Evolutionary conservation across 2,888 invertebrate species (phyloP).

Genomic region (Tetropium fuscum): DNA sequence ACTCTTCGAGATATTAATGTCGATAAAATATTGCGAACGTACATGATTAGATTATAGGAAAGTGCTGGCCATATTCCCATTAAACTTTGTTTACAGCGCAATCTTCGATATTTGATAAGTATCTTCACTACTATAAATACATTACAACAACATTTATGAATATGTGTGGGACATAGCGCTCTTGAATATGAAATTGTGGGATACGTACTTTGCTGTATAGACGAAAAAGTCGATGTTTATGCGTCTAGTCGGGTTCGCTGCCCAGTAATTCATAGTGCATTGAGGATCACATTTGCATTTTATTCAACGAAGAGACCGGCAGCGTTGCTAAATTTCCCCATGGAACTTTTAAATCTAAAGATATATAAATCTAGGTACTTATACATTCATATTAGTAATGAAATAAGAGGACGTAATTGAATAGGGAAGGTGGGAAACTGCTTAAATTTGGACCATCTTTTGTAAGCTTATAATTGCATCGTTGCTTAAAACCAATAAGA

Average conservation of each 20-base stretch:
- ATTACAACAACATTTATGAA: constrained; percentile 9
- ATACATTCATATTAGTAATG: too few relatives aligned
- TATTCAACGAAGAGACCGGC: background rate
- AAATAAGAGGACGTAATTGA: too few relatives aligned
- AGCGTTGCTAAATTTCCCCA: background rate
- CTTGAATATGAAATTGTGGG: background rate
- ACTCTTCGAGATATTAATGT: too few relatives aligned
- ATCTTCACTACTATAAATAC: background rate
- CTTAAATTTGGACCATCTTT: too few relatives aligned
- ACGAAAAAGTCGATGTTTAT: constrained; percentile 6
- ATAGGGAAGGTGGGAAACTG: too few relatives aligned
- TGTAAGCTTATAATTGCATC: too few relatives aligned
- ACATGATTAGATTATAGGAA: background rate
- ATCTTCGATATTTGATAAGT: background rate
- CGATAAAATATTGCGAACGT: too few relatives aligned
- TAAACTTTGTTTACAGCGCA: constrained; percentile 2
- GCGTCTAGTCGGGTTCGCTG: background rate
- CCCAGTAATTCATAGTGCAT: constrained; percentile 7
- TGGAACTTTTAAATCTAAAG: background rate
- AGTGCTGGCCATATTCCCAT: too few relatives aligned
- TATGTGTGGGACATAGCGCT: background rate
- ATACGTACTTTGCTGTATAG: background rate
- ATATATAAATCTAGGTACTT: too few relatives aligned
- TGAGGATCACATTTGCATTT: background rate
- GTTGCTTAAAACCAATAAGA: too few relatives aligned